Evolutionary conservation across 2,888 invertebrate species (phyloP).

Genomic region (Seira musarum): DNA sequence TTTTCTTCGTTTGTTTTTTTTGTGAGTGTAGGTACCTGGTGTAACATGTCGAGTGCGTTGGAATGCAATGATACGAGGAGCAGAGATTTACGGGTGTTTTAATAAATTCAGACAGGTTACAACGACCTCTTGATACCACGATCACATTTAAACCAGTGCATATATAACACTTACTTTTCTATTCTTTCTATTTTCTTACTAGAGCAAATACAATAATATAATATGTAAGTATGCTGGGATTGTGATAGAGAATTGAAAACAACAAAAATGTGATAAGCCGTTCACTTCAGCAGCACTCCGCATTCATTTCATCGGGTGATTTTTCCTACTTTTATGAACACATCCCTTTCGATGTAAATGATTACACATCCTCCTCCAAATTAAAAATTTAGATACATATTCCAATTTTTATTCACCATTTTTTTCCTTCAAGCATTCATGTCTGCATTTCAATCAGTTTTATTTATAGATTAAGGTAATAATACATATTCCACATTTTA

Average conservation of each 20-base stretch:
- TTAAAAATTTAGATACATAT: constrained; percentile 9
- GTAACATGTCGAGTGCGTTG: too few species aligned
- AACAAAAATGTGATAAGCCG: constrained; percentile 19
- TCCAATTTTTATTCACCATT: constrained; percentile 16
- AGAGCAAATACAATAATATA: not conserved
- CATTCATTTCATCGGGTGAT: not conserved
- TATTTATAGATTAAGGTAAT: not conserved
- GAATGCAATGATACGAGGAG: not conserved
- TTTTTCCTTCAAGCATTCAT: constrained; percentile 2
- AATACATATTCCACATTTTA: constrained; percentile 15
- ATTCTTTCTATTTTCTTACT: not conserved
- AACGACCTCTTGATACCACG: not conserved
- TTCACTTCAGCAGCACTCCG: constrained; percentile 7
- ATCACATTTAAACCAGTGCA: not conserved
- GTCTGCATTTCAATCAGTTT: not conserved
- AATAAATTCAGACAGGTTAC: not conserved
- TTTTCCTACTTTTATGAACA: not conserved
- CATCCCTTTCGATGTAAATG: constrained; percentile 22
- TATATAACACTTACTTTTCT: not conserved
- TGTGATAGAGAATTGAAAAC: too few species aligned
- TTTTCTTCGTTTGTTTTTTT: too few species aligned
- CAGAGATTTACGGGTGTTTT: not conserved
- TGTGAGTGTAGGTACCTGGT: too few species aligned
- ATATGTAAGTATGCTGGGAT: not conserved
- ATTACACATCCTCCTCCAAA: constrained; percentile 18